Conservation (phyloP, 2,888 invertebrate genomes). For the Sympetrum striolatum region DNA sequence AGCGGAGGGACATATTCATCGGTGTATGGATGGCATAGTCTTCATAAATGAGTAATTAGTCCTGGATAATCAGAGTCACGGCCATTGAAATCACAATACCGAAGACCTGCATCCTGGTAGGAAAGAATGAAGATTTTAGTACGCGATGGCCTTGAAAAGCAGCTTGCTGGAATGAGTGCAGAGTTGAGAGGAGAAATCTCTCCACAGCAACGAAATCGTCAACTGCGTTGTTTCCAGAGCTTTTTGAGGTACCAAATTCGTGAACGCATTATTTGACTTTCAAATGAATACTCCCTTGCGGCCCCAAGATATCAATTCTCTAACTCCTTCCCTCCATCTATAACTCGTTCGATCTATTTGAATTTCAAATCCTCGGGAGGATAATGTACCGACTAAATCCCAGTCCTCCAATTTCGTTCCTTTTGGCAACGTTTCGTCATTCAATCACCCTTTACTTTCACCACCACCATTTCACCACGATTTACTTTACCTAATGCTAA, state of each 20-base stretch:
- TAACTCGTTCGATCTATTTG: not conserved
- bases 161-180: too few species aligned
- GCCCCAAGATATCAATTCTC: not conserved
- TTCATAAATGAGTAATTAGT: too few species aligned
- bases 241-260: not conserved
- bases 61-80: too few species aligned
- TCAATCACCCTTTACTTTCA: not conserved
- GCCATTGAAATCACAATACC: too few species aligned
- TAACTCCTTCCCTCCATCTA: not conserved
- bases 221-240: not conserved
- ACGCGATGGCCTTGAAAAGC: too few species aligned
- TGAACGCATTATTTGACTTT: not conserved
- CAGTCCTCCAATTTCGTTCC: not conserved
- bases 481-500: too few species aligned
- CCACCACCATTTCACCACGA: too few species aligned
- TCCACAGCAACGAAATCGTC: not conserved
- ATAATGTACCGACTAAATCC: not conserved
- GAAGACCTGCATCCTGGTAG: too few species aligned
- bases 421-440: not conserved
- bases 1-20: too few species aligned
- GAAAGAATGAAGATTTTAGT: too few species aligned
- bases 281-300: constrained; percentile 3
- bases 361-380: not conserved
- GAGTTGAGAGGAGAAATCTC: too few species aligned
- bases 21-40: too few species aligned